Base-by-base conservation (phyloP, 2,113 vertebrate species). In the Cisticola juncidis region DNA sequence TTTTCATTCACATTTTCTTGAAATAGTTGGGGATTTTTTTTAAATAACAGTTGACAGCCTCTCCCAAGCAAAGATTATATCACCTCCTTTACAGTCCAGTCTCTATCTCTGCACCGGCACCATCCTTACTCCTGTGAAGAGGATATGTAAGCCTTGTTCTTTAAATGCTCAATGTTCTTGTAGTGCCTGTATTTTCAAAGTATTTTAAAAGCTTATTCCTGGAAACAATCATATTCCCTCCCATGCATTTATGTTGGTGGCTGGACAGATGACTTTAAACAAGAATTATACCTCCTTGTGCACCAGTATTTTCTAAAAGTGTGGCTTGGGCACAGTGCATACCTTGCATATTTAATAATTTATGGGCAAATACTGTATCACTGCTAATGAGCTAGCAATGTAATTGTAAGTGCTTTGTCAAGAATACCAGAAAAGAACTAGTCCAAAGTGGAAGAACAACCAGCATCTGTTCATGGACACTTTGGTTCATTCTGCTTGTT, bases 41-140 rank as follows among this genome's bases (percentile, higher is more conserved):
- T 36, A 22, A 36, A 21, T 69, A 60, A 62, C 40, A 45, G 14
- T 78, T 56, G 7, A 38, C 56, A 70, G 26, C 26, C 25, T 87
- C 35, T 68, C 25, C 42, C 73, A 44, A 64, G 47, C 24, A 77
- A 58, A 64, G 35, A 45, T 62, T 66, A 12, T 9, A 14, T 54
- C 44, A 40, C 24, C 31, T 62, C 19, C 16, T 44, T 81, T 35
- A 44, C 7, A 26, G 35, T 50, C 38, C 48, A 29, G 50, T 86
- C 47, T 26, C 0, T 0, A 22, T 45, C 44, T 73, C 1, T 38
- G 14, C 22, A 71, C 25, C 44, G 54, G 22, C 38, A 31, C 17
- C 47, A 50, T 16, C 7, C 42, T 71, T 51, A 53, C n/a, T 61
- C 42, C 62, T 71, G 11, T 47, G 47, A 56, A 51, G 14, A 33